Evolutionary conservation across 2,797 vertebrate species (phyloP).

Genomic region (Huso huso): DNA sequence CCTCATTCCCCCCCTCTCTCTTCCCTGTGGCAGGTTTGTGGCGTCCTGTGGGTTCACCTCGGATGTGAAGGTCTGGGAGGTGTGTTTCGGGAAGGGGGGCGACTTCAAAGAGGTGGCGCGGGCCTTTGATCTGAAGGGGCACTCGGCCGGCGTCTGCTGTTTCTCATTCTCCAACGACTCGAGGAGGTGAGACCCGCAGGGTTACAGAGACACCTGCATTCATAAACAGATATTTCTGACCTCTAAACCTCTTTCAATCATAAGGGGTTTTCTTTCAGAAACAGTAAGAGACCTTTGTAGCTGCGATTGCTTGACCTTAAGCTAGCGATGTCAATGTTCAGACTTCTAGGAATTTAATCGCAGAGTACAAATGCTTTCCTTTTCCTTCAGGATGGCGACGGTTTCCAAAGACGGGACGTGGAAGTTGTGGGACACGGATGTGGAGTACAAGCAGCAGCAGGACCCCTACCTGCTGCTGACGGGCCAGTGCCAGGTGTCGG

Average conservation of each 20-base stretch:
- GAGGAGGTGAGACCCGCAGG: slow-evolving; percentile 54
- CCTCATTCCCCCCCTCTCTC: not conserved
- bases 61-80: slow-evolving; percentile 94
- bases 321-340: too few relatives aligned
- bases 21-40: slow-evolving; percentile 70
- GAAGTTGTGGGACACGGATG: slow-evolving; percentile 91
- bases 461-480: slow-evolving; percentile 84
- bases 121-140: slow-evolving; percentile 91
- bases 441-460: slow-evolving; percentile 93
- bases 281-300: too few relatives aligned
- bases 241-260: too few relatives aligned
- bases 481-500: slow-evolving; percentile 49
- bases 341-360: not conserved
- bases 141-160: slow-evolving; percentile 71
- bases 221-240: too few relatives aligned
- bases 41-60: slow-evolving; percentile 91
- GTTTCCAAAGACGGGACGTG: slow-evolving; percentile 90
- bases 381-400: slow-evolving; percentile 74
- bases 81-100: slow-evolving; percentile 80
- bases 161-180: slow-evolving; percentile 92
- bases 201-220: too few relatives aligned
- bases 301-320: too few relatives aligned
- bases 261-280: too few relatives aligned
- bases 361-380: not conserved
- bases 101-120: slow-evolving; percentile 81